Base-by-base conservation (phyloP, 2,888 invertebrate genomes). In the Clistopyga incitator region DNA sequence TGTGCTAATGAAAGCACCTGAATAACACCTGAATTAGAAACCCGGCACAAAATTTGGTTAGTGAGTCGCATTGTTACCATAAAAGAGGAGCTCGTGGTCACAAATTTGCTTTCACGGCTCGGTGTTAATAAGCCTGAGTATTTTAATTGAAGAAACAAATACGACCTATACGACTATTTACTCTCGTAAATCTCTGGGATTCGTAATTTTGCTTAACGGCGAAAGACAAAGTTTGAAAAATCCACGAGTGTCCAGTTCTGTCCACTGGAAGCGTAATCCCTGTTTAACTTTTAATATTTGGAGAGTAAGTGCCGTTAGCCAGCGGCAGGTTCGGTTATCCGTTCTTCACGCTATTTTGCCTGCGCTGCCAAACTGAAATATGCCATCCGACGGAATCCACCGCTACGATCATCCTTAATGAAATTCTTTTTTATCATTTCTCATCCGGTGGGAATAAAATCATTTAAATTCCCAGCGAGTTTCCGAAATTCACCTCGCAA, bases 221-320 rank as follows among this genome's bases (percentile, higher is more conserved):
- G 34, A 34, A 34, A 1, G 6, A 29, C 18, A 38, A 38, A 38
- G 20, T 42, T 6, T 23, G 42, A 71, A 71, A 18, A 38, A 38
- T 3, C 6, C 20, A 11, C 8, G 6, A 23, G 15, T 18, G 13
- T 38, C 3, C 11, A 52, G 50, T 25, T 25, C 56, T 23, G 54
- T 29, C 34, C 8, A 29, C 29, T n/a, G n/a, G 34, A 61, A 61
- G 59, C n/a, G n/a, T 61, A 61, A 61, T 61, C n/a, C 34, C 34
- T 61, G 61, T 74, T 74, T 47, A 34, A 47, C 61, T 29, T 47
- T 61, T 34, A 74, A 74, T 74, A 74, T 61, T 61, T 50, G 61
- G 47, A 74, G 56, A 34, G 65, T 54, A n/a, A 38, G 54, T 76
- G 20, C 68, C 76, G 76, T 68, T 76, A 65, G 38, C 67, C 67